phyloP scores from a whole-genome alignment of 2,113 vertebrate species.

The Oreochromis spilurus region DNA sequence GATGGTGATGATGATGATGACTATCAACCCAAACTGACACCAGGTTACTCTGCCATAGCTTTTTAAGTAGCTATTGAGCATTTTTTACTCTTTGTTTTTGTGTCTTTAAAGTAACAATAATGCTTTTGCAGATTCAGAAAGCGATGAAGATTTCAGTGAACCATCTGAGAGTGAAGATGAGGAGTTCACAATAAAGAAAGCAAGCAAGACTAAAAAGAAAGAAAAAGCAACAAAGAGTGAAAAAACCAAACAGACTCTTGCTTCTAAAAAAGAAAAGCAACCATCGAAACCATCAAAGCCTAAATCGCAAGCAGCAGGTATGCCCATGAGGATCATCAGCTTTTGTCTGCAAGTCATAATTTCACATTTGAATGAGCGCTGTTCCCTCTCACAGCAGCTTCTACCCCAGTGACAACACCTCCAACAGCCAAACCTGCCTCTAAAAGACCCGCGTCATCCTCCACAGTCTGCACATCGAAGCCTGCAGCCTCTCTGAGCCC shows the following conservation, averaged over 20 bases:
- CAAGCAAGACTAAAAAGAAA: slow-evolving; percentile 46
- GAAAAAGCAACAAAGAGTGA: slow-evolving; percentile 22
- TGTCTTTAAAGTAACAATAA: neutral
- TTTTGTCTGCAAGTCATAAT: neutral
- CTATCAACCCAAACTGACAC: slow-evolving; percentile 59
- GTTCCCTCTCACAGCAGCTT: neutral
- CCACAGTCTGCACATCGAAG: slow-evolving; percentile 17
- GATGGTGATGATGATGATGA: slow-evolving; percentile 65
- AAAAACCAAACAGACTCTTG: neutral
- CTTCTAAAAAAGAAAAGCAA: slow-evolving; percentile 65
- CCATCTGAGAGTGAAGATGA: slow-evolving; percentile 72
- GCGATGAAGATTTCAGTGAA: slow-evolving; percentile 72
- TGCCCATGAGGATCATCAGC: neutral
- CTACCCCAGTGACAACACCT: slow-evolving; percentile 31
- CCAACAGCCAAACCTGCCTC: slow-evolving; percentile 2
- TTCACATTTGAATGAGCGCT: neutral
- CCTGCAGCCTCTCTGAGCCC: slow-evolving; percentile 56
- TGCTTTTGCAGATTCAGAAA: slow-evolving; percentile 63
- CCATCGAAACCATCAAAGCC: slow-evolving; percentile 31
- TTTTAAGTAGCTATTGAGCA: no score
- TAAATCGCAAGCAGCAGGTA: slow-evolving; percentile 52
- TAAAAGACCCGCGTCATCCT: slow-evolving; percentile 7
- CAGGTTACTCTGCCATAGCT: slow-evolving; percentile 41
- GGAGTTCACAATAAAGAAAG: slow-evolving; percentile 67
- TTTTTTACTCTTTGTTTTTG: neutral